Conservation (phyloP, 1,140 invertebrate species). For the Megalonaias nervosa region DNA sequence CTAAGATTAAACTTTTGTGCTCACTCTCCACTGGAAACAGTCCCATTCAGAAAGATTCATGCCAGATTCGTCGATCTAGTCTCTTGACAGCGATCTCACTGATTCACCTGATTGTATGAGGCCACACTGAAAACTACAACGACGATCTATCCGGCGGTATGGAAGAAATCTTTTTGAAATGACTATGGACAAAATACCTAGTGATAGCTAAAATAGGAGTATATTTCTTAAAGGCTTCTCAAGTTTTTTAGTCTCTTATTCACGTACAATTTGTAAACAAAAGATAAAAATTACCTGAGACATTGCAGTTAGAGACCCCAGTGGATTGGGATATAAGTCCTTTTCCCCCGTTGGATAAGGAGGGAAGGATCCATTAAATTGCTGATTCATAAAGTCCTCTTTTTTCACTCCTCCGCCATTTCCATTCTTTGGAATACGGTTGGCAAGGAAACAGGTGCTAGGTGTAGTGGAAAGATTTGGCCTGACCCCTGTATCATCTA, state of each 20-base stretch:
- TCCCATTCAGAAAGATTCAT: no score
- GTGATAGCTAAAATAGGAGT: no score
- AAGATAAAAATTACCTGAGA: constrained; percentile 36
- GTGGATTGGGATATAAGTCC: constrained; percentile 18
- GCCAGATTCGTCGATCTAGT: no score
- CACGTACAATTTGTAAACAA: constrained; percentile 6
- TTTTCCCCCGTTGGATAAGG: constrained; percentile 26
- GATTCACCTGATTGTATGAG: no score
- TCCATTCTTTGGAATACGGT: constrained; percentile 26
- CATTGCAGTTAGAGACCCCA: constrained; percentile 36
- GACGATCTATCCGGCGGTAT: no score
- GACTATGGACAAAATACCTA: no score
- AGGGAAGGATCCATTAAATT: constrained; percentile 18
- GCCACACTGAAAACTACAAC: no score
- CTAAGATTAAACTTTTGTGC: no score
- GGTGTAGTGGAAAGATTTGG: constrained; percentile 59
- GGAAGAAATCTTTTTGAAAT: no score
- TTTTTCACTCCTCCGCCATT: constrained; percentile 42
- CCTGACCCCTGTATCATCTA: constrained; percentile 57
- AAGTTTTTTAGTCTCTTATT: not conserved
- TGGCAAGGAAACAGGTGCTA: constrained; percentile 66
- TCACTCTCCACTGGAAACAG: no score
- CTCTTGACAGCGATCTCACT: no score
- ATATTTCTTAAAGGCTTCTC: no score
- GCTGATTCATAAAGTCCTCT: constrained; percentile 42